Percentiles rank a stretch among this genome's conserved stretches.
Evolutionary conservation across 2,797 vertebrate species (phyloP).

Genomic region (Myotis planiceps): DNA sequence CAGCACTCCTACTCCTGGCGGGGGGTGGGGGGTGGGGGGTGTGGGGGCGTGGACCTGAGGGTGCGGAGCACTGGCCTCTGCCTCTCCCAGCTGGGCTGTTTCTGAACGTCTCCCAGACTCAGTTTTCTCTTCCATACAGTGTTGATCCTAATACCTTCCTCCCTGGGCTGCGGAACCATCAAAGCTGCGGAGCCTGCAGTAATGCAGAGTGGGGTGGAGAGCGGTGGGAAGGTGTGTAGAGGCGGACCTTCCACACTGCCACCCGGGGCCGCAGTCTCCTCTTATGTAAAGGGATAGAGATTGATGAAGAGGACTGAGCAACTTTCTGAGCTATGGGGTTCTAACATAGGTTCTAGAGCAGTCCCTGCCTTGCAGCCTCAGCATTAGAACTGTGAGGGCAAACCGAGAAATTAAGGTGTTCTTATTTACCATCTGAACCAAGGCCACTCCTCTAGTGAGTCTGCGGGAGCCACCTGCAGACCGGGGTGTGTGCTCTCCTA

Average conservation of each 20-base stretch:
- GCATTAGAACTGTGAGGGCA: not conserved
- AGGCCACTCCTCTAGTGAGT: not conserved
- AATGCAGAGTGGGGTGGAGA: not conserved
- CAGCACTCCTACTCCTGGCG: conserved; percentile 39
- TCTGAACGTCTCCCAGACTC: not conserved
- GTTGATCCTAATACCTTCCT: not conserved
- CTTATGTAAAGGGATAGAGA: not conserved
- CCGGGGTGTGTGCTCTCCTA: not conserved
- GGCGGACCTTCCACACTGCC: not conserved
- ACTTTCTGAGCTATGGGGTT: not conserved
- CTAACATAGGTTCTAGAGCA: not conserved
- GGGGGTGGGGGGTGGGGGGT: accelerated
- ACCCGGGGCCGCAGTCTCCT: not conserved
- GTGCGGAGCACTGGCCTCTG: not conserved
- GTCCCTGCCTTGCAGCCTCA: not conserved
- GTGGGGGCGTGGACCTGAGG: accelerated
- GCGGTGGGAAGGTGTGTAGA: not conserved
- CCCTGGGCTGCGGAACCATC: not conserved
- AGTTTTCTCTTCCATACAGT: not conserved
- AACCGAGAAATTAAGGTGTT: not conserved
- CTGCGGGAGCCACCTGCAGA: not conserved
- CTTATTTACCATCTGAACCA: not conserved
- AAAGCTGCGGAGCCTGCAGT: not conserved
- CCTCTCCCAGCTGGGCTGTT: not conserved
- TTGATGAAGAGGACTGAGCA: not conserved